Conservation (phyloP, 2,888 invertebrate species). For the Poecilobothrus nobilitatus region DNA sequence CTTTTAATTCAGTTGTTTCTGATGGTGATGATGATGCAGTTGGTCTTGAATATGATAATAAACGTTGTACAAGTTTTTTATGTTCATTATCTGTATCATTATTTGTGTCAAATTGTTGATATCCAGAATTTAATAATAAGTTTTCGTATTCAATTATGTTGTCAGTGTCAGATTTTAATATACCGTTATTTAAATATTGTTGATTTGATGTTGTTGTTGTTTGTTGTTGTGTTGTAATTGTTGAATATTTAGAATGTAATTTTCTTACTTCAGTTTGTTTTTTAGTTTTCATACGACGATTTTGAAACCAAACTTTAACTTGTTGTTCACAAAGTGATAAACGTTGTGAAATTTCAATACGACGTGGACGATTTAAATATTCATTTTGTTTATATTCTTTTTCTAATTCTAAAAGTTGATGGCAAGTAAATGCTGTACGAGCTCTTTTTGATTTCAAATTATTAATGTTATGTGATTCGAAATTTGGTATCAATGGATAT, state of each 20-base stretch:
- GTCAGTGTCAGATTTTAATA: not conserved
- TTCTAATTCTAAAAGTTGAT: slow-evolving; percentile 1
- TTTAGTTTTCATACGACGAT: slow-evolving; percentile 5
- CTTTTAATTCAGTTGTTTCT: not conserved
- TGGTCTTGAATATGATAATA: not conserved
- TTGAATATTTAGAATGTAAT: not conserved
- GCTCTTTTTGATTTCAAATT: not conserved
- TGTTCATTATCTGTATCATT: not conserved
- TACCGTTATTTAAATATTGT: not conserved
- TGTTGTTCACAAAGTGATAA: not conserved
- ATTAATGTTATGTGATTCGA: not conserved
- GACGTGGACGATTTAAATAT: slow-evolving; percentile 5
- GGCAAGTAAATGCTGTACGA: not conserved
- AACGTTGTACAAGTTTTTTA: not conserved
- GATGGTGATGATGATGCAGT: not conserved
- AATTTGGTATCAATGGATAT: not conserved
- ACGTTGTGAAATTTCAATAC: slow-evolving; percentile 6
- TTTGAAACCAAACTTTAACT: slow-evolving; percentile 11
- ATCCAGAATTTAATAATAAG: too few species aligned
- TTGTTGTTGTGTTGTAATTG: too few species aligned
- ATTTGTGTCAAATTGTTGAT: too few species aligned
- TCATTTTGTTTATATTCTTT: slow-evolving; percentile 8
- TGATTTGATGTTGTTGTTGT: not conserved
- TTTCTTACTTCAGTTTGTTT: not conserved
- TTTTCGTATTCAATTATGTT: too few species aligned